Conservation (phyloP, 2,797 vertebrate species). For the Uromys caudimaculatus region DNA sequence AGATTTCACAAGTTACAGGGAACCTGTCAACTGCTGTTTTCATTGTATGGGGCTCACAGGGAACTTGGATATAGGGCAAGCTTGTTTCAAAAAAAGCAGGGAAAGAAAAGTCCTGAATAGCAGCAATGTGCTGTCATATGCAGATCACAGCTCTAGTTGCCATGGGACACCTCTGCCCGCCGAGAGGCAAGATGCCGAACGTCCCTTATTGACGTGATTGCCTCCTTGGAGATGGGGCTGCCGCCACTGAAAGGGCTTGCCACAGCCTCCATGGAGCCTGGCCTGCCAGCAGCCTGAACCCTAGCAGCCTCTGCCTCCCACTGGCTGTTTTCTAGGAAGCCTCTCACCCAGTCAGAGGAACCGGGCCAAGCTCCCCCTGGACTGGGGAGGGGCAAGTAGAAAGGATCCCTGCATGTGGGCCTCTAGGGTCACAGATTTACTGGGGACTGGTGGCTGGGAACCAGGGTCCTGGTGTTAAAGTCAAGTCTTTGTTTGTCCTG, state of each 20-base stretch:
- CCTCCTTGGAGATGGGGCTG: constrained; percentile 78
- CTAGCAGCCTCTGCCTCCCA: constrained; percentile 52
- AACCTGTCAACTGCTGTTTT: constrained; percentile 85
- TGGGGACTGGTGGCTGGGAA: not conserved
- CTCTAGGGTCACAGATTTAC: not conserved
- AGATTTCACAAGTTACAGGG: constrained; percentile 82
- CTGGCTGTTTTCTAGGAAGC: not conserved
- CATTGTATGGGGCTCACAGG: constrained; percentile 81
- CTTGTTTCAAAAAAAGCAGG: constrained; percentile 77
- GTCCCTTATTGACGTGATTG: constrained; percentile 59
- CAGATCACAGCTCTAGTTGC: constrained; percentile 82
- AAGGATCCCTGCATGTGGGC: not conserved
- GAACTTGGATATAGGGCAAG: constrained; percentile 82
- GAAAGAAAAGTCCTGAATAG: constrained; percentile 79
- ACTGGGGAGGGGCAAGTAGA: not conserved
- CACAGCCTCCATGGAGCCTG: not conserved
- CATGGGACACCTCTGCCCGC: constrained; percentile 78
- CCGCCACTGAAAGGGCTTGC: constrained; percentile 19
- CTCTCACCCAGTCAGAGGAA: not conserved
- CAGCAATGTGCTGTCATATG: constrained; percentile 78
- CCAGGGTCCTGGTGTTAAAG: constrained; percentile 56
- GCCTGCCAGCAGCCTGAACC: constrained; percentile 16
- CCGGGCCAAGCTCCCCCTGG: not conserved
- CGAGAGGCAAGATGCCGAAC: constrained; percentile 74
- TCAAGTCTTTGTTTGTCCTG: constrained; percentile 82